phyloP scores from a whole-genome alignment of 2,888 invertebrate genomes.

The Slavum lentiscoides region DNA sequence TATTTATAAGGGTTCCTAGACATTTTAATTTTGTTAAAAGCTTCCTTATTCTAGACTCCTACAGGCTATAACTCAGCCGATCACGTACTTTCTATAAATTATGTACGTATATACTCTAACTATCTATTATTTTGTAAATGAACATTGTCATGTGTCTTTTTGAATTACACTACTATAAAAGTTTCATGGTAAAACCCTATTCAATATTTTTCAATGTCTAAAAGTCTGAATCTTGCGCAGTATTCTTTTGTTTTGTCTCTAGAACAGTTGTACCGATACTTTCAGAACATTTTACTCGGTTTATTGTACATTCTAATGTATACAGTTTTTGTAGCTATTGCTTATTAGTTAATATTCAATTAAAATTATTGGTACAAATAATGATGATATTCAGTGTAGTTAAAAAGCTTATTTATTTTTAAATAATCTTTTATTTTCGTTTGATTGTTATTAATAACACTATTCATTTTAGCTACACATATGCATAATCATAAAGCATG shows the following conservation, averaged over 20 bases:
- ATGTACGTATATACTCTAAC: constrained; percentile 13
- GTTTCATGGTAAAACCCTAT: not conserved
- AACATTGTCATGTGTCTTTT: constrained; percentile 40
- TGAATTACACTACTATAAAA: constrained; percentile 31
- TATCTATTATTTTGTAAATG: constrained; percentile 8
- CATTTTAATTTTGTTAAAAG: constrained; percentile 33
- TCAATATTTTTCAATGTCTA: constrained; percentile 31
- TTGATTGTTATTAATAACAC: constrained; percentile 8
- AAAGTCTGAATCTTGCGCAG: constrained; percentile 21
- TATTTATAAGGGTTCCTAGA: constrained; percentile 4
- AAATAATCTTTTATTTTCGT: not conserved
- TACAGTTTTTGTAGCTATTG: not conserved
- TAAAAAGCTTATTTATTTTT: not conserved
- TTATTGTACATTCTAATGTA: not conserved
- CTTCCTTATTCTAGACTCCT: not conserved
- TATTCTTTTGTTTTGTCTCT: not conserved
- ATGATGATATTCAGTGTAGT: not conserved
- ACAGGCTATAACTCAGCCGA: not conserved
- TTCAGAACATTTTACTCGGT: constrained; percentile 16
- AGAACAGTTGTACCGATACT: not conserved
- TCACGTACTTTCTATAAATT: not conserved
- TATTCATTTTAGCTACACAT: not conserved
- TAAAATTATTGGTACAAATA: not conserved
- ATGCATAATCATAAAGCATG: constrained; percentile 25
- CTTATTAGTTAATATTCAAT: not conserved